phyloP scores from a whole-genome alignment of 2,888 invertebrate species.

The Malthinus flaveolus region DNA sequence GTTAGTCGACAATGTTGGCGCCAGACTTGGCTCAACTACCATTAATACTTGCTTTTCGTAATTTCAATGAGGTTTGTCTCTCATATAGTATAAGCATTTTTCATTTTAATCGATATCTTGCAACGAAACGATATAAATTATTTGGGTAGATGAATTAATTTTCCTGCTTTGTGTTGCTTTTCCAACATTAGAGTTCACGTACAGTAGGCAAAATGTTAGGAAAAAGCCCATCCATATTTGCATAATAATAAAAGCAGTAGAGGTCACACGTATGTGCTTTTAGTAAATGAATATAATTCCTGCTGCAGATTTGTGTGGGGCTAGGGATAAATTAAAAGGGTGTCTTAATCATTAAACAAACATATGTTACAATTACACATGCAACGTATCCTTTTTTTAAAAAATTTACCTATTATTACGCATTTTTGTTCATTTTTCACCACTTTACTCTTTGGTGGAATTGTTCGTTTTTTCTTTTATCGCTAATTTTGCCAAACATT shows the following conservation, averaged over 20 bases:
- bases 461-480: background rate
- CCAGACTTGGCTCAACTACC: conserved; percentile 14
- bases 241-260: background rate
- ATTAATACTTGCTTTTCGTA: conserved; percentile 7
- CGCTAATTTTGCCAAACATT: background rate
- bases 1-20: conserved; percentile 18
- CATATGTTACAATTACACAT: conserved; percentile 3
- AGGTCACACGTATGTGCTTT: background rate
- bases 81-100: too few relatives aligned
- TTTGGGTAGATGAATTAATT: background rate
- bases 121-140: background rate
- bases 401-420: background rate
- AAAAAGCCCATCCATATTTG: too few relatives aligned
- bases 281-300: background rate
- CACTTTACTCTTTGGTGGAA: background rate
- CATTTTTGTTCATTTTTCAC: background rate
- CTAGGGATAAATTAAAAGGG: background rate
- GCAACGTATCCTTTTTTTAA: background rate
- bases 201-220: too few relatives aligned
- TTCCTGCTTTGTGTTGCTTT: too few relatives aligned
- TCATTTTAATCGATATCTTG: conserved; percentile 11
- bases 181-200: too few relatives aligned
- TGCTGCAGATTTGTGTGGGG: conserved; percentile 2
- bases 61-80: background rate
- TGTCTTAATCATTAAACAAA: conserved; percentile 5